Conservation (phyloP, 2,888 invertebrate genomes). For the Colletes collaris region DNA sequence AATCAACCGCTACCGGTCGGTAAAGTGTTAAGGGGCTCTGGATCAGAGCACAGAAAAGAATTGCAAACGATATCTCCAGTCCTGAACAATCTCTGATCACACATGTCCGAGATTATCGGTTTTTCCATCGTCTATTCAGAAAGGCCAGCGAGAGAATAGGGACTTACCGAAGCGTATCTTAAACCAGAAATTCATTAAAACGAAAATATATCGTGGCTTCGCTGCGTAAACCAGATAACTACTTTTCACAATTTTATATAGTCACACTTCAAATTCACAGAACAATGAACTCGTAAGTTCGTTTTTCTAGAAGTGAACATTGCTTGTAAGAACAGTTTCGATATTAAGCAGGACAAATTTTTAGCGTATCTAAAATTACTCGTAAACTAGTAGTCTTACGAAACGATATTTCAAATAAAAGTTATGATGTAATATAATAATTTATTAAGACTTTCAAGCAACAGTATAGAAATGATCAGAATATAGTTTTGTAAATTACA, state of each 20-base stretch:
- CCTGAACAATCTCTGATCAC: neutral
- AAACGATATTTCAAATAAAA: too few species aligned
- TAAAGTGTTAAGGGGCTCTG: neutral
- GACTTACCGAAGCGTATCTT: neutral
- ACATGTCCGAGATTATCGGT: slow-evolving; percentile 2
- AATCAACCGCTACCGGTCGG: too few species aligned
- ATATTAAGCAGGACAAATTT: too few species aligned
- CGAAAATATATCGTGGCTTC: neutral
- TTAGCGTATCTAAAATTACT: too few species aligned
- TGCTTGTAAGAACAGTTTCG: too few species aligned
- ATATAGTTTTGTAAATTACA: too few species aligned
- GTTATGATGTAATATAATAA: too few species aligned
- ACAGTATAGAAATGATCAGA: too few species aligned
- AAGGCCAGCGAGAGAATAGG: neutral
- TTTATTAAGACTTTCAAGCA: too few species aligned
- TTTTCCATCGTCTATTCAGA: neutral
- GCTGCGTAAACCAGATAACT: neutral
- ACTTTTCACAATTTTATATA: neutral
- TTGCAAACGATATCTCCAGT: slow-evolving; percentile 3
- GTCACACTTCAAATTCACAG: neutral
- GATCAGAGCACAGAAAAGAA: slow-evolving; percentile 1
- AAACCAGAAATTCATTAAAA: slow-evolving; percentile 8
- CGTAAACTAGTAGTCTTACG: too few species aligned
- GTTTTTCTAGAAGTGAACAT: too few species aligned
- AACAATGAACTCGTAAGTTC: too few species aligned